Evolutionary conservation across 2,888 invertebrate species (phyloP).

Genomic region (Hecatera dysodea): DNA sequence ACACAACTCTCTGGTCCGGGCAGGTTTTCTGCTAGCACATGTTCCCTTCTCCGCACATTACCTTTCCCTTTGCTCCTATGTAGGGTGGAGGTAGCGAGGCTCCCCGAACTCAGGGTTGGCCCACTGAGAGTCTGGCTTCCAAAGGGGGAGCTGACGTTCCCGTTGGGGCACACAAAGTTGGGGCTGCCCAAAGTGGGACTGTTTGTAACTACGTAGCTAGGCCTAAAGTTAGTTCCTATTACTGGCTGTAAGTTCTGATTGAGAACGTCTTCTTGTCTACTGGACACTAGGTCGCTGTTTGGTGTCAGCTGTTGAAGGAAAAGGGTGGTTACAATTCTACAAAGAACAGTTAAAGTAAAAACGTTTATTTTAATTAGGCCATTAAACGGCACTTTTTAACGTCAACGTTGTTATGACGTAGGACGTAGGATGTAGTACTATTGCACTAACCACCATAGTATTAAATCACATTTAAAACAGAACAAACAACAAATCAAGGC

Average conservation of each 20-base stretch:
- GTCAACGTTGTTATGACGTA: too few relatives aligned
- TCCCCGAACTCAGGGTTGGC: slow-evolving; percentile 86
- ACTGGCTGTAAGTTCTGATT: slow-evolving; percentile 84
- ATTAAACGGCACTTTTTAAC: too few relatives aligned
- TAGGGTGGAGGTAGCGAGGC: slow-evolving; percentile 86
- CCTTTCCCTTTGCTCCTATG: slow-evolving; percentile 90
- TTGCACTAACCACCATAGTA: too few relatives aligned
- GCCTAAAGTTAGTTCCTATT: slow-evolving; percentile 80
- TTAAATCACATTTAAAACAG: too few relatives aligned
- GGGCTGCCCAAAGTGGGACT: slow-evolving; percentile 89
- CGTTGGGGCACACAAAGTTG: slow-evolving; percentile 88
- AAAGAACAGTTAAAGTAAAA: too few relatives aligned
- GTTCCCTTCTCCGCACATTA: slow-evolving; percentile 92
- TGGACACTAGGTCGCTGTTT: slow-evolving; percentile 78
- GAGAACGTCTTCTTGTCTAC: slow-evolving; percentile 84
- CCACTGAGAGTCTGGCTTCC: slow-evolving; percentile 86
- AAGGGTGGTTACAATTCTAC: background rate
- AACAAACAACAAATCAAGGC: too few relatives aligned
- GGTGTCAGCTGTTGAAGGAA: slow-evolving; percentile 79
- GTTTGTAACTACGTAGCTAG: slow-evolving; percentile 83
- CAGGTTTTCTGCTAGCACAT: slow-evolving; percentile 95
- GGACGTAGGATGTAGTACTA: too few relatives aligned
- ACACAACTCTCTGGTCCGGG: slow-evolving; percentile 97
- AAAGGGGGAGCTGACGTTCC: slow-evolving; percentile 84
- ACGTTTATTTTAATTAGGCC: too few relatives aligned